Conservation (phyloP, 2,797 vertebrate species). For the Lepilemur septentrionalis region DNA sequence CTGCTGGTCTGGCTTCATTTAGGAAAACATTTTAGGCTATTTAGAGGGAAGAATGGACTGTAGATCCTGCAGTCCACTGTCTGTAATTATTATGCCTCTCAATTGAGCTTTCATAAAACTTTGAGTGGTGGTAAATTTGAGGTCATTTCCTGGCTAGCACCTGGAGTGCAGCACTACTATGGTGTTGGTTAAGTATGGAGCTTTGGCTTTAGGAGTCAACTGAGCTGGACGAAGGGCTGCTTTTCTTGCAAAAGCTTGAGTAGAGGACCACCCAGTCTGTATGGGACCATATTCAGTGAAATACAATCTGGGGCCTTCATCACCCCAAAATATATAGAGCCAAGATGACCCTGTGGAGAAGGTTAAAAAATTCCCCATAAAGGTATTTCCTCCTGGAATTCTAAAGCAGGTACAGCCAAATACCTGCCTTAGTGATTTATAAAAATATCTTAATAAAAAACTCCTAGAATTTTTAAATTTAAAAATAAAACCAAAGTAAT, state of each 20-base stretch:
- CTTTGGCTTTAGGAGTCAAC: neutral
- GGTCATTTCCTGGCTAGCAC: neutral
- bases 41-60: conserved; percentile 56
- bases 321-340: neutral
- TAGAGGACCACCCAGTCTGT: neutral
- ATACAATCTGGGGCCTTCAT: neutral
- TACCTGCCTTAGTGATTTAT: neutral
- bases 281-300: neutral
- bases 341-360: neutral
- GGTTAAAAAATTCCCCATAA: neutral
- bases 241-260: neutral
- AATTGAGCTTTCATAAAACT: conserved; percentile 13
- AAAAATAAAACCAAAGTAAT: conserved; percentile 2
- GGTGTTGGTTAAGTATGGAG: neutral
- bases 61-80: neutral
- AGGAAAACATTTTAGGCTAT: conserved; percentile 60
- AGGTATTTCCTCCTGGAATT: neutral
- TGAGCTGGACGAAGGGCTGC: neutral
- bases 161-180: neutral
- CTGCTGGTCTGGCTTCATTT: conserved; percentile 55
- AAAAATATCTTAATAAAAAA: neutral
- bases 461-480: neutral
- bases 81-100: conserved; percentile 49
- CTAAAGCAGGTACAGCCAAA: neutral
- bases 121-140: conserved; percentile 25